These are phyloP conservation scores for Malurus melanocephalus DNA, from an alignment of 2,113 vertebrate species.

Conservation along the genomic window DNA sequence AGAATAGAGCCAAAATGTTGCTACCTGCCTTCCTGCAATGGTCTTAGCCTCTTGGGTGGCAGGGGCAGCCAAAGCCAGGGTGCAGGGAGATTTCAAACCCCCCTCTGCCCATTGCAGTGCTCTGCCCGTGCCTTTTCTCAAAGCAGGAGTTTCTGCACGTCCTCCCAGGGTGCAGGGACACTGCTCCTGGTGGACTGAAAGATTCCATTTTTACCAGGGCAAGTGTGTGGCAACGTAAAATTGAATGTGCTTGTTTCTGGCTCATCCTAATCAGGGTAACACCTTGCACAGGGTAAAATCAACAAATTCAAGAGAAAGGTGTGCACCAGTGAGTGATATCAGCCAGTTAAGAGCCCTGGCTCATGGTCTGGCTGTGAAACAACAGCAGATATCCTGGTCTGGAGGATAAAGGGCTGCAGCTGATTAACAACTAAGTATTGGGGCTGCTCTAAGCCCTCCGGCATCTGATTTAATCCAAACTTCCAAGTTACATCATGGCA, in stretches of 20 bases:
- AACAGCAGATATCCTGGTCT: not conserved
- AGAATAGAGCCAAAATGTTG: not conserved
- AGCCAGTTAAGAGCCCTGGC: not conserved
- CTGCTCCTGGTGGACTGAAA: not conserved
- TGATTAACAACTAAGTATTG: not conserved
- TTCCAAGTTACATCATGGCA: not conserved
- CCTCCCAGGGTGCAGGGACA: not conserved
- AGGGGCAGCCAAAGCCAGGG: not conserved
- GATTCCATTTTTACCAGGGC: not conserved
- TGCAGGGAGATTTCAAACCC: not conserved
- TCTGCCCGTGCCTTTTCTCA: fast-evolving
- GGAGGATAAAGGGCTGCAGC: not conserved
- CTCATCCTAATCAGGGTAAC: not conserved
- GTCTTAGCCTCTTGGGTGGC: not conserved
- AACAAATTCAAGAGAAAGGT: too few relatives aligned
- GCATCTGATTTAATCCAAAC: not conserved
- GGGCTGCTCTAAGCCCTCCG: not conserved
- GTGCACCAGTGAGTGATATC: not conserved
- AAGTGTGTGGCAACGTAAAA: fast-evolving
- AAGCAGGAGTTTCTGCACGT: not conserved
- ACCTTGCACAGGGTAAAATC: not conserved
- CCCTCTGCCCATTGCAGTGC: not conserved
- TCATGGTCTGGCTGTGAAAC: not conserved
- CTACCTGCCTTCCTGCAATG: not conserved
- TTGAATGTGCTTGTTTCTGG: fast-evolving